Evolutionary conservation across 2,888 invertebrate species (phyloP).

Genomic region (Hydrotaea cyrtoneurina): DNA sequence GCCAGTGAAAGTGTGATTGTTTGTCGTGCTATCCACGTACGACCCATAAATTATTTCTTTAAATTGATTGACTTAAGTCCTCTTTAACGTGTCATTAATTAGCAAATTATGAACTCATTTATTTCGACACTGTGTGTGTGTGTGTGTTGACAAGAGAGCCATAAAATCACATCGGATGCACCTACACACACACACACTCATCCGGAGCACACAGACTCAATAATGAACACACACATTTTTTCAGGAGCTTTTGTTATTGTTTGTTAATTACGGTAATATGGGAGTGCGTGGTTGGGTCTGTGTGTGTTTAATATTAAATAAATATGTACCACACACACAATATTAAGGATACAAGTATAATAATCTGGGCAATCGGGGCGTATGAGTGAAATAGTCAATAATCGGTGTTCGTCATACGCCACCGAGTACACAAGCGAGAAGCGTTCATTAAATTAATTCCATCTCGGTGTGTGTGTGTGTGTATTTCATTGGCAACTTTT

Average conservation of each 20-base stretch:
- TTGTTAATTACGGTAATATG: constrained; percentile 8
- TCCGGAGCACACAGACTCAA: background rate
- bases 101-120: constrained; percentile 19
- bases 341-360: background rate
- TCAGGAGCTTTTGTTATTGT: constrained; percentile 8
- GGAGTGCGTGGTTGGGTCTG: background rate
- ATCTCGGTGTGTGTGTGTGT: background rate
- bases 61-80: constrained; percentile 19
- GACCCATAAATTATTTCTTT: constrained; percentile 14
- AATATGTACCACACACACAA: background rate
- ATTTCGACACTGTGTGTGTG: background rate
- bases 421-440: background rate
- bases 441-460: constrained; percentile 44
- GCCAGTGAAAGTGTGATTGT: background rate
- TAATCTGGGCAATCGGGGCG: background rate
- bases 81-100: constrained; percentile 25
- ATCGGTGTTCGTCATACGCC: constrained; percentile 38
- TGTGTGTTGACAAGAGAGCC: background rate
- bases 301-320: background rate
- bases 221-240: background rate
- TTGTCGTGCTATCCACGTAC: background rate
- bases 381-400: constrained; percentile 31
- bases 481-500: background rate
- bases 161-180: constrained; percentile 15
- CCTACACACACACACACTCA: constrained; percentile 6